Evolutionary conservation across 2,113 vertebrate species (phyloP).

Genomic region (Phrynosoma platyrhinos): DNA sequence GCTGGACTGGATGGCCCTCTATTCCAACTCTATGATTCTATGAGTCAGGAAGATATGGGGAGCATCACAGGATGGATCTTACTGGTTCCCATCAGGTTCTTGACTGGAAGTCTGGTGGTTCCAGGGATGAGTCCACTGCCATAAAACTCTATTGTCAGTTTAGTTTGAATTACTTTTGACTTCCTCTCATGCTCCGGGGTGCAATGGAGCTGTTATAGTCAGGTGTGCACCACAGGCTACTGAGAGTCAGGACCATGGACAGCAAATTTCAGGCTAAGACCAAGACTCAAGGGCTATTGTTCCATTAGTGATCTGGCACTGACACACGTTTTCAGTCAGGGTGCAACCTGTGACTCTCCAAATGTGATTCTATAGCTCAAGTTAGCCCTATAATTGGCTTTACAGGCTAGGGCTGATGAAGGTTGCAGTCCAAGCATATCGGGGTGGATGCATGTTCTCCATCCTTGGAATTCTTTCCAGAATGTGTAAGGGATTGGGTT

Average conservation of each 20-base stretch:
- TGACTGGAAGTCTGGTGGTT: not conserved
- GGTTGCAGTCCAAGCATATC: no score
- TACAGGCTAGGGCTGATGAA: no score
- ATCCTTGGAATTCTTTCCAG: not conserved
- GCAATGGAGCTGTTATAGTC: not conserved
- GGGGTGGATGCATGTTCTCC: no score
- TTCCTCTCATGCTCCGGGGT: not conserved
- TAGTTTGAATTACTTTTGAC: no score
- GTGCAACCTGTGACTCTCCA: no score
- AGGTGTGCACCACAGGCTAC: not conserved
- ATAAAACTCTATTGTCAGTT: not conserved
- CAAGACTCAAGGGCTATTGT: not conserved
- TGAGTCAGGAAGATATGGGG: not conserved
- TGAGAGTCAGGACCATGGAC: not conserved
- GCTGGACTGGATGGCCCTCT: no score
- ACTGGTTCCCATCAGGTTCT: not conserved
- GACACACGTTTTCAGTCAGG: not conserved
- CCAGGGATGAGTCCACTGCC: not conserved
- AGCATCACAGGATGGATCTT: not conserved
- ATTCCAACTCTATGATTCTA: no score
- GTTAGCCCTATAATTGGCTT: no score
- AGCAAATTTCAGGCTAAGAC: not conserved
- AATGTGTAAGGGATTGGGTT: fast-evolving
- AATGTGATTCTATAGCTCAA: no score
- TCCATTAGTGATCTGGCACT: not conserved